These are phyloP conservation scores for Globodera rostochiensis DNA, from an alignment of 1,140 invertebrate species.

Conservation along the genomic window DNA sequence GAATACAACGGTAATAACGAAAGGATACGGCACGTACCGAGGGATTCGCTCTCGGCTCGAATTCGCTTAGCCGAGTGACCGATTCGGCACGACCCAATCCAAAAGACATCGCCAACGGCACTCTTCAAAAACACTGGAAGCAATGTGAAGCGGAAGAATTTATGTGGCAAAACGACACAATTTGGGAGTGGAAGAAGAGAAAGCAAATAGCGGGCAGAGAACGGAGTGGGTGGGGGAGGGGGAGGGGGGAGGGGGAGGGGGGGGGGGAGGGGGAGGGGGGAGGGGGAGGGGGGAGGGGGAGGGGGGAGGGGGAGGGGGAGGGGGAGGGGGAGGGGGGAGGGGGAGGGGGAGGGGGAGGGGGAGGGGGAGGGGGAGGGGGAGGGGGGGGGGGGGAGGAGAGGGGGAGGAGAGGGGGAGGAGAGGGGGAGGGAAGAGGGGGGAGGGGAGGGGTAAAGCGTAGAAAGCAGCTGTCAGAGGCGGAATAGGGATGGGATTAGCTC, in stretches of 20 bases:
- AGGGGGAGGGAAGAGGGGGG: not conserved
- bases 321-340: too few relatives aligned
- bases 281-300: too few relatives aligned
- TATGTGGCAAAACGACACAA: not conserved
- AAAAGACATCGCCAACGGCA: not conserved
- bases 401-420: not conserved
- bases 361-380: not conserved
- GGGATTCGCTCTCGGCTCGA: conserved; percentile 20
- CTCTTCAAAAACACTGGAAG: not conserved
- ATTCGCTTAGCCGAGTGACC: conserved; percentile 11
- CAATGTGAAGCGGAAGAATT: too few relatives aligned
- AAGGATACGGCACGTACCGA: conserved; percentile 4
- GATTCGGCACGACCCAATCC: conserved; percentile 15
- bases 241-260: not conserved
- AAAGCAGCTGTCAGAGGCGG: not conserved
- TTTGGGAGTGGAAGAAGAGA: not conserved
- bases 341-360: too few relatives aligned
- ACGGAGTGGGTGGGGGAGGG: not conserved
- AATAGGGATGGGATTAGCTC: not conserved
- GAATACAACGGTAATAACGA: not conserved
- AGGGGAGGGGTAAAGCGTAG: not conserved
- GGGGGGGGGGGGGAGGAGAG: not conserved
- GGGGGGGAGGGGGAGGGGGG: not conserved
- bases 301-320: too few relatives aligned
- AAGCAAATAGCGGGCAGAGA: not conserved